Percentiles rank a stretch among this genome's conserved stretches.
phyloP scores from a whole-genome alignment of 2,888 invertebrate species.

The Hesperia comma region DNA sequence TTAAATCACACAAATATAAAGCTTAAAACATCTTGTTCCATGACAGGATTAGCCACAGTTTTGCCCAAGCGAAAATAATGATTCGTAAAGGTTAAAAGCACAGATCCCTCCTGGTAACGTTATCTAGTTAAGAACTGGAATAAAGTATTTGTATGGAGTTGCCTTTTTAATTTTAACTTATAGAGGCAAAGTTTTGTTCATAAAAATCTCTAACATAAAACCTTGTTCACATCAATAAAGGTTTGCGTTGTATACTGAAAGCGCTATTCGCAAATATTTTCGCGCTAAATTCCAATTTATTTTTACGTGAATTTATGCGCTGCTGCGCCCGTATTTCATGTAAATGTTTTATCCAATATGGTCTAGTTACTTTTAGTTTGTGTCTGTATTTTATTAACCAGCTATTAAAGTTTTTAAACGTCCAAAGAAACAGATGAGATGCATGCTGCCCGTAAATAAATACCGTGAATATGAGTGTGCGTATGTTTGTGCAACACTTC shows the following conservation, averaged over 20 bases:
- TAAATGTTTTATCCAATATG: conserved; percentile 29
- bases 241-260: conserved; percentile 17
- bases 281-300: conserved; percentile 33
- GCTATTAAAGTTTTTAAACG: not conserved
- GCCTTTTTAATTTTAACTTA: not conserved
- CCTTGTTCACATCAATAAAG: conserved; percentile 23
- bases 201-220: conserved; percentile 18
- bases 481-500: too few relatives aligned
- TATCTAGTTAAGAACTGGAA: too few relatives aligned
- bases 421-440: too few relatives aligned
- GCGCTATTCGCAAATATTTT: conserved; percentile 32
- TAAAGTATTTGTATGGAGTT: not conserved
- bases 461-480: too few relatives aligned
- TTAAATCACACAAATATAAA: too few relatives aligned
- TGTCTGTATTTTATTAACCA: conserved; percentile 7
- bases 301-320: conserved; percentile 32
- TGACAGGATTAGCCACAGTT: too few relatives aligned
- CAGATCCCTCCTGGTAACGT: too few relatives aligned
- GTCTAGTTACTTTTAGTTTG: conserved; percentile 7
- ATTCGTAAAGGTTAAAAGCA: too few relatives aligned
- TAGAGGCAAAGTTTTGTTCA: conserved; percentile 5
- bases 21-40: too few relatives aligned
- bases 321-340: conserved; percentile 25
- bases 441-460: too few relatives aligned
- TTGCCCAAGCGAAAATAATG: too few relatives aligned